Evolutionary conservation across 2,888 invertebrate species (phyloP), one percentile per base, ranked within the genome.

Genomic region (Brenthis hecate): DNA sequence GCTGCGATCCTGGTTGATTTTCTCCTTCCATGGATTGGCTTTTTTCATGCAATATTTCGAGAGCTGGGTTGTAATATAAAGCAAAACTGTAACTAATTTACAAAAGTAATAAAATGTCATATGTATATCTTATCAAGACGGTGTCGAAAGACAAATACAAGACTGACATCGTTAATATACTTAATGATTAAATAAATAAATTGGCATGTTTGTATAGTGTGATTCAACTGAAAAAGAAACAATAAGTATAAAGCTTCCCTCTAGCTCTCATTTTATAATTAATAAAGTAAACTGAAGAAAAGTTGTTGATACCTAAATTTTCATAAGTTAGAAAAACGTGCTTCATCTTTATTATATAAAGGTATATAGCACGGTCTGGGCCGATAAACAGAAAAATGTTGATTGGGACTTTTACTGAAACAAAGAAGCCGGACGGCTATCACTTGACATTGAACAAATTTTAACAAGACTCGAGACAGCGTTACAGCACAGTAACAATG

Each of bases 21-120:
- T 90, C 87, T 72, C 85, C 86, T 72, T 94, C 94, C 77, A 93
- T 93, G 76, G 94, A 94, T 6, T 92, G 89, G 75, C 93, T 94
- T 68, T 94, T 94, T 79, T 95, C 95, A 70, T 94, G 94, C 83
- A 95, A 93, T 69, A 96, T 89, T 76, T 95, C 95, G 84, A 96
- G 82, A 43, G 96, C 96, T 96, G 74, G 70, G 71, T 85, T 82
- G 70, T 54, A 69, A 72, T 62, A 32, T 6, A 62, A 62, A 16
- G 36, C 62, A 54, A 54, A 65, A 60, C 58, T 36, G 43, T 56
- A 53, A 32, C 4, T 23, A 13, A 13, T 47, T 43, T 19, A 47
- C 16, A 28, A 62, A 36, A 54, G 19, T 11, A 13, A 2, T 58
- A n/a, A 13, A n/a, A 32, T 50, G n/a, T 28, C 4, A 28, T 60